A percentile compares a stretch with the other conserved stretches of the same genome.
Conservation (phyloP, 2,888 invertebrate species). For the Leptarthrus brevirostris region DNA sequence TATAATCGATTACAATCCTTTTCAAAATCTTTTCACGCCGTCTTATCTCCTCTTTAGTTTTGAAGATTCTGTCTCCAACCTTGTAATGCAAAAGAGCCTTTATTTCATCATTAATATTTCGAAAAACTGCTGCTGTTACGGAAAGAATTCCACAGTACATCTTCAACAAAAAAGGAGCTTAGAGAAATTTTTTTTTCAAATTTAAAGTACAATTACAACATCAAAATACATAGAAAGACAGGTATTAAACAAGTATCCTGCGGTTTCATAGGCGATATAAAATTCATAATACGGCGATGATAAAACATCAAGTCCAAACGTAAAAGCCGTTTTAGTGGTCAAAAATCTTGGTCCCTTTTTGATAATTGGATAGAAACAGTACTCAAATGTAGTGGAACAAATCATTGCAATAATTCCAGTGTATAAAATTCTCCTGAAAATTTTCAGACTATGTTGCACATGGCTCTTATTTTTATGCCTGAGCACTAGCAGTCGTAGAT, state of each 20-base stretch:
- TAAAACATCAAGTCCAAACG: constrained; percentile 1
- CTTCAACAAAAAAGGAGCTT: background rate
- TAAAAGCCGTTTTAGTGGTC: constrained; percentile 16
- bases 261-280: background rate
- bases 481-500: background rate
- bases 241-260: constrained; percentile 5
- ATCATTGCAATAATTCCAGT: background rate
- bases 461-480: background rate
- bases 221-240: constrained; percentile 28
- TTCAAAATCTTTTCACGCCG: background rate
- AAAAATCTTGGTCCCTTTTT: constrained; percentile 1
- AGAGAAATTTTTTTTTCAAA: too few relatives aligned
- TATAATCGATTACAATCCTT: background rate
- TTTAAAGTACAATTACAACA: constrained; percentile 21
- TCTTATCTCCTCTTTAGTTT: background rate
- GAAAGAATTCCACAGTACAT: constrained; percentile 28
- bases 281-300: constrained; percentile 13
- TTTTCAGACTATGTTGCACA: background rate
- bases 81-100: background rate
- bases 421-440: background rate
- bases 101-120: constrained; percentile 18
- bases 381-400: background rate
- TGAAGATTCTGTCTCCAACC: background rate
- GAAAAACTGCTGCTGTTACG: constrained; percentile 1
- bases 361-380: constrained; percentile 23